phyloP scores from a whole-genome alignment of 2,113 vertebrate genomes.

The Tringa solitaria region DNA sequence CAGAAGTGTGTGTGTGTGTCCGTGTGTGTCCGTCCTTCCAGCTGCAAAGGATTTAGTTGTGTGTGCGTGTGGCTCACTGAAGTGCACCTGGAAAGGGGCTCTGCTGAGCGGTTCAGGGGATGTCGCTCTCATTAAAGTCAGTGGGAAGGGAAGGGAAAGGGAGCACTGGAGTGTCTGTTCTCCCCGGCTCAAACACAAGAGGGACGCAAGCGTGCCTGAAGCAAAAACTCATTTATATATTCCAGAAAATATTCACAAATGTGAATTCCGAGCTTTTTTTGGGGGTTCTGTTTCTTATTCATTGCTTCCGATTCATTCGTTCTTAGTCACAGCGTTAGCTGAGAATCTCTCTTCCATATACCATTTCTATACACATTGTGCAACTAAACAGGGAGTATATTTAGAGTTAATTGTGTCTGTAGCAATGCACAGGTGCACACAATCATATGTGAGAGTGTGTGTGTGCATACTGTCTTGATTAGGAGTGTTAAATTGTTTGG shows the following conservation, averaged over 20 bases:
- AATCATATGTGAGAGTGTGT: background rate
- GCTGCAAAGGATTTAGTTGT: conserved; percentile 29
- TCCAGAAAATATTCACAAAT: background rate
- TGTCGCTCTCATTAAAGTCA: background rate
- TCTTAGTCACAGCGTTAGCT: background rate
- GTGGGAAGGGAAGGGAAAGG: background rate
- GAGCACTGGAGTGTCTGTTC: conserved; percentile 6
- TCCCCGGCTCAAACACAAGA: conserved; percentile 10
- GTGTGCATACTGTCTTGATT: background rate
- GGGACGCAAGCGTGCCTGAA: background rate
- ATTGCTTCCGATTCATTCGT: background rate
- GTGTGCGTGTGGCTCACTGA: background rate
- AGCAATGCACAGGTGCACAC: background rate
- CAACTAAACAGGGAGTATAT: background rate
- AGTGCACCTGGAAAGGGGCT: conserved; percentile 20
- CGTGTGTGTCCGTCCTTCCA: background rate
- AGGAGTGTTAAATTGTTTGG: background rate
- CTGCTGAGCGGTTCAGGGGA: background rate
- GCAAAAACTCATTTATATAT: conserved; percentile 10
- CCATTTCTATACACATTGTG: background rate
- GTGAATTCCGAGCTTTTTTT: background rate
- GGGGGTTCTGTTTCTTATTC: background rate
- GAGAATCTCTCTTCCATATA: background rate
- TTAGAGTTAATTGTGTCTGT: background rate
- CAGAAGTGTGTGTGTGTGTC: background rate